Evolutionary conservation across 1,140 invertebrate species (phyloP).

Genomic region (Aplysia californica): DNA sequence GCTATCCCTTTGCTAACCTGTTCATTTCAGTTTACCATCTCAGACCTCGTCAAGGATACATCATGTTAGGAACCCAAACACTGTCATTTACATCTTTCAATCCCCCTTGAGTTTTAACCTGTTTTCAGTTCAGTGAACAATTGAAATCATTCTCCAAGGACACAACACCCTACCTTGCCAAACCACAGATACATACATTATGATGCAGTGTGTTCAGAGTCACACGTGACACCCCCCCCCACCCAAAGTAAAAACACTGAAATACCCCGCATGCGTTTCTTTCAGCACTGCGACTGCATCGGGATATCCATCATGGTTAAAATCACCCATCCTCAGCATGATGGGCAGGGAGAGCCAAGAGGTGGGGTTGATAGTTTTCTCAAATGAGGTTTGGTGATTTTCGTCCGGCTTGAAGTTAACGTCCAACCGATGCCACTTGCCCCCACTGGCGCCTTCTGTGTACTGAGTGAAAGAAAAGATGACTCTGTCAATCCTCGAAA

Average conservation of each 20-base stretch:
- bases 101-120: no score
- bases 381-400: conserved; percentile 41
- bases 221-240: neutral
- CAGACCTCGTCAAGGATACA: no score
- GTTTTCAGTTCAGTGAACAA: neutral
- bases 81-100: no score
- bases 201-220: neutral
- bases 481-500: no score
- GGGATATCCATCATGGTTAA: conserved; percentile 95
- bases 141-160: neutral
- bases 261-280: neutral
- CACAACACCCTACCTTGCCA: neutral
- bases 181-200: neutral
- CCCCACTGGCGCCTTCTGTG: neutral
- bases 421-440: conserved; percentile 48
- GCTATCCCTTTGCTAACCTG: no score
- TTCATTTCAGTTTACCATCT: no score
- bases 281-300: conserved; percentile 82
- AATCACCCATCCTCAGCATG: conserved; percentile 84
- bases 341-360: conserved; percentile 38
- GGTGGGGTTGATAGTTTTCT: conserved; percentile 21
- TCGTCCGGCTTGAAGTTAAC: conserved; percentile 37
- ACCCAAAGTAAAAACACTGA: neutral
- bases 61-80: no score
- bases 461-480: neutral